Conservation (phyloP, 2,888 invertebrate species). For the Ligdia adustata region DNA sequence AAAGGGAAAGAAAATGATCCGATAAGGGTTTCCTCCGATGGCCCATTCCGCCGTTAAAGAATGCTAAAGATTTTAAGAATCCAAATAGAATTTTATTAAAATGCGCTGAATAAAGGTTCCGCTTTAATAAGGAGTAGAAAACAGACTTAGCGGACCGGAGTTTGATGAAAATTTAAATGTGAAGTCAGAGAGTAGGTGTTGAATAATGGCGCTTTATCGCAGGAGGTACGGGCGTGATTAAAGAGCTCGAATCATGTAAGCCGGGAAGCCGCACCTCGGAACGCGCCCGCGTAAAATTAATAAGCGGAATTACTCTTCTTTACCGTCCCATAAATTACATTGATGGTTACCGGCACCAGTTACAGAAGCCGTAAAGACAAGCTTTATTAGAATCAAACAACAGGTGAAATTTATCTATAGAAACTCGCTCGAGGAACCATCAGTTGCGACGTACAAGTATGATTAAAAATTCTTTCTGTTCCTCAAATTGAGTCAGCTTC, state of each 20-base stretch:
- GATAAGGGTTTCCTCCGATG: slow-evolving; percentile 56
- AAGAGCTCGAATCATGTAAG: slow-evolving; percentile 65
- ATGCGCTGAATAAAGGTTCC: slow-evolving; percentile 37
- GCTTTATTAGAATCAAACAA: slow-evolving; percentile 70
- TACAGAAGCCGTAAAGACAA: slow-evolving; percentile 65
- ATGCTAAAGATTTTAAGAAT: slow-evolving; percentile 48
- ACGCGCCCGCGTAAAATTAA: slow-evolving; percentile 71
- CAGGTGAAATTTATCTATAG: slow-evolving; percentile 51
- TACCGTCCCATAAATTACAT: slow-evolving; percentile 74
- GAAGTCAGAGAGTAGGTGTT: slow-evolving; percentile 45
- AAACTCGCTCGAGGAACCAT: slow-evolving; percentile 19
- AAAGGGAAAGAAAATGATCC: slow-evolving; percentile 57
- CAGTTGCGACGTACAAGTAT: slow-evolving; percentile 1
- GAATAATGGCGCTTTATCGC: slow-evolving; percentile 51
- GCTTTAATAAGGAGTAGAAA: slow-evolving; percentile 35
- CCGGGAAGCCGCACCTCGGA: slow-evolving; percentile 64
- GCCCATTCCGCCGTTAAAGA: slow-evolving; percentile 53
- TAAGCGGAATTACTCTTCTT: slow-evolving; percentile 76
- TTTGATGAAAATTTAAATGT: slow-evolving; percentile 43
- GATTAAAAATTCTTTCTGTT: slow-evolving; percentile 29
- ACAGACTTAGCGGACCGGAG: slow-evolving; percentile 15
- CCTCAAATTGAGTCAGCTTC: slow-evolving; percentile 26
- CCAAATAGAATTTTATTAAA: slow-evolving; percentile 48
- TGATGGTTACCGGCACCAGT: slow-evolving; percentile 71
- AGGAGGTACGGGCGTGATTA: slow-evolving; percentile 52